These are phyloP conservation scores for Gymnobelideus leadbeateri DNA, from an alignment of 2,113 vertebrate species.

Conservation along the genomic window DNA sequence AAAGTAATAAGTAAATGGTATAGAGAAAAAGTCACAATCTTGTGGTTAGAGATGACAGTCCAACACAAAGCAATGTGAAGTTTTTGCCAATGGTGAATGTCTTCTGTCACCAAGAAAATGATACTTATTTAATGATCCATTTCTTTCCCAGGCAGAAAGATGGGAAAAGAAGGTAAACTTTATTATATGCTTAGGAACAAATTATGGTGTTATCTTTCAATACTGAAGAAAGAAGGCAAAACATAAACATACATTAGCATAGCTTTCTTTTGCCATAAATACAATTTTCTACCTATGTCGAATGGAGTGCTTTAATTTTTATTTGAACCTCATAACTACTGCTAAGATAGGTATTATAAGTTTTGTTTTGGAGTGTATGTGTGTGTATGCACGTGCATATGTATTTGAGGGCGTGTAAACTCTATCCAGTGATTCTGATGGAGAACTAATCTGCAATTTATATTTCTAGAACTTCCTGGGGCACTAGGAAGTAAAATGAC, in stretches of 20 bases:
- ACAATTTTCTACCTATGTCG: slow-evolving; percentile 50
- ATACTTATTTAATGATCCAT: slow-evolving; percentile 59
- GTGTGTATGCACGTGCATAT: too few relatives aligned
- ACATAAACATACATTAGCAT: slow-evolving; percentile 56
- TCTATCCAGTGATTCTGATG: too few relatives aligned
- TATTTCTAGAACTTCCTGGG: too few relatives aligned
- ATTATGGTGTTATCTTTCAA: slow-evolving; percentile 12
- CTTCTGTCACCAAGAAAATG: slow-evolving; percentile 35
- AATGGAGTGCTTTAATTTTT: slow-evolving; percentile 23
- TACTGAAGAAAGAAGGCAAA: slow-evolving; percentile 43
- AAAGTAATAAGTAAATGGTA: slow-evolving; percentile 10
- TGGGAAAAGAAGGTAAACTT: slow-evolving; percentile 47
- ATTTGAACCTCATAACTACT: too few relatives aligned
- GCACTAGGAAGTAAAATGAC: too few relatives aligned
- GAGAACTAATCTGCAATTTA: too few relatives aligned
- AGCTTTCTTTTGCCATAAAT: slow-evolving; percentile 60
- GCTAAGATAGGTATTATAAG: too few relatives aligned
- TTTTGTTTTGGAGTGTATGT: too few relatives aligned
- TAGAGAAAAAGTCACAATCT: slow-evolving; percentile 22
- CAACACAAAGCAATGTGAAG: slow-evolving; percentile 28
- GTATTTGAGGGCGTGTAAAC: too few relatives aligned
- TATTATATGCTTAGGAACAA: slow-evolving; percentile 57
- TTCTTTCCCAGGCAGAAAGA: slow-evolving; percentile 56
- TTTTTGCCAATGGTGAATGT: not conserved
- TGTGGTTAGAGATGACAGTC: slow-evolving; percentile 1